Evolutionary conservation across 2,797 vertebrate genomes (phyloP), one percentile per base, ranked within the genome.

Genomic region (Cuculus canorus): DNA sequence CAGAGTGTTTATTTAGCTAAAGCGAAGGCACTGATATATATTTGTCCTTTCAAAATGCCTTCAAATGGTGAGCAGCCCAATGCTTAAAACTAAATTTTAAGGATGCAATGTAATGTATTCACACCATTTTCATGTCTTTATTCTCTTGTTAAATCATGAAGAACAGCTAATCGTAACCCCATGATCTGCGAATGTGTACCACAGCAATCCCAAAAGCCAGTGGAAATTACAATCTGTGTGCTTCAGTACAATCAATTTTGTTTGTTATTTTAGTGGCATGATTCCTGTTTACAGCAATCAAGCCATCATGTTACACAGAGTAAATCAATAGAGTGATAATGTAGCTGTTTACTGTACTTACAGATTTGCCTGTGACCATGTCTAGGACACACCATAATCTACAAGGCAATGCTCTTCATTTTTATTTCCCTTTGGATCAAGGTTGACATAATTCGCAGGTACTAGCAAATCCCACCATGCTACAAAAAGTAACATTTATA

Each of bases 281-380:
- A 94, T 93, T 94, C 90, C 92, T 95, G 92, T 97, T 96, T 95
- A 94, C 80, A 73, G 80, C 89, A 96, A 96, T 97, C 92, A 95
- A 96, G 43, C 63, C 77, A 66, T 91, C 87, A 72, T 54, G 77
- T 73, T 79, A 37, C 66, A 86, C 82, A 91, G 63, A 94, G 52
- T 84, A 93, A 95, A 96, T 97, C 96, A 96, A 93, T 94, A 79
- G 48, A 35, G 66, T 88, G 95, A 90, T 95, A 96, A 97, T 96
- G 80, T 96, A 73, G 65, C 87, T 90, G 92, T 93, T 96, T 96
- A 97, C 72, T 91, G 59, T 92, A 83, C 73, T 94, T 91, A 95
- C 14, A 86, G 89, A 72, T 54, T 76, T 57, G 80, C 85, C 47
- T 92, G 59, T 94, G 72, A 83, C 70, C 66, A 70, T 37, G 63